phyloP scores from a whole-genome alignment of 2,797 vertebrate genomes.

The Dryobates pubescens region DNA sequence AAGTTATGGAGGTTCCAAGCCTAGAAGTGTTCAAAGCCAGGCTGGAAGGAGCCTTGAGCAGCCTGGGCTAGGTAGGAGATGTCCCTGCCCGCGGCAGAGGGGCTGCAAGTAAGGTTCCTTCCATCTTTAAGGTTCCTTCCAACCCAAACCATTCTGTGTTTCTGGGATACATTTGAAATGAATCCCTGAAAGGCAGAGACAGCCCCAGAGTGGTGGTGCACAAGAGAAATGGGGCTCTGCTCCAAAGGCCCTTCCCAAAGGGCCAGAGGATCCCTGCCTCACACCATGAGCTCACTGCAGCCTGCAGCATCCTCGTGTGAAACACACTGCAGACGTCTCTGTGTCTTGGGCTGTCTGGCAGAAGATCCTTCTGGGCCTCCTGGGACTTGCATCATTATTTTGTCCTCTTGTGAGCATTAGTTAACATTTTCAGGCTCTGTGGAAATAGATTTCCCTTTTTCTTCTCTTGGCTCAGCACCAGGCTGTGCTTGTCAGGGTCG shows the following conservation, averaged over 20 bases:
- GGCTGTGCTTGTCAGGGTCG: neutral
- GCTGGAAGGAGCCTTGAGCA: too few relatives aligned
- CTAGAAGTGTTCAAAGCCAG: too few relatives aligned
- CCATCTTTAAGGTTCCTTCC: too few relatives aligned
- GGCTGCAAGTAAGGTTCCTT: too few relatives aligned
- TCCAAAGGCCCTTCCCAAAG: accelerated
- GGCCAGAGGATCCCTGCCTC: neutral
- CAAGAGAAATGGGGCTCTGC: neutral
- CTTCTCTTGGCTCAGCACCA: neutral
- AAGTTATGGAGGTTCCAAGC: too few relatives aligned
- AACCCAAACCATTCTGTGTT: too few relatives aligned
- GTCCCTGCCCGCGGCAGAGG: too few relatives aligned
- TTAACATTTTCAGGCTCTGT: conserved; percentile 2
- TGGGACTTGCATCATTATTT: conserved; percentile 34
- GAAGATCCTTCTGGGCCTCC: neutral
- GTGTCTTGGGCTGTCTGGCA: conserved; percentile 20
- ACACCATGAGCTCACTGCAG: neutral
- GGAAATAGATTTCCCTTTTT: conserved; percentile 26
- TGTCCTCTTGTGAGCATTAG: neutral
- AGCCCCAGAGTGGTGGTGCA: neutral
- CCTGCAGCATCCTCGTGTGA: neutral
- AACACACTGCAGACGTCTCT: neutral
- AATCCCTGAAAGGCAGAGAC: neutral
- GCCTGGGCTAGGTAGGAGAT: too few relatives aligned
- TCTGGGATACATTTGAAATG: neutral